Percentiles rank a stretch among this genome's conserved stretches.
Conservation (phyloP, 2,888 invertebrate species). For the Xylota sylvarum region DNA sequence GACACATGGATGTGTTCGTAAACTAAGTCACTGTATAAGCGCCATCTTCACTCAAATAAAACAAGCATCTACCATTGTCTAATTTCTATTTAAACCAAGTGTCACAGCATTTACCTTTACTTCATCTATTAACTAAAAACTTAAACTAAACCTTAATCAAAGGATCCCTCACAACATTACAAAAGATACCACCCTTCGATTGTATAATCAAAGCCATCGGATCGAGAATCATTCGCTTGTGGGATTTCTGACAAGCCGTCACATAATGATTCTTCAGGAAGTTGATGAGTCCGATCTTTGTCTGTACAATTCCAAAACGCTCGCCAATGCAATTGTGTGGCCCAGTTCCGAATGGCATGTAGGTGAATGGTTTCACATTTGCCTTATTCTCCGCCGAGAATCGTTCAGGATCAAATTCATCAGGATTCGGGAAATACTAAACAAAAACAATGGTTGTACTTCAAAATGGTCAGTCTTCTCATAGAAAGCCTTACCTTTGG, state of each 20-base stretch:
- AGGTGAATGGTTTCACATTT: conserved; percentile 79
- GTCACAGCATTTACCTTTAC: background rate
- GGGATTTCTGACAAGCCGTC: conserved; percentile 78
- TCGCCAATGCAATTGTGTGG: conserved; percentile 84
- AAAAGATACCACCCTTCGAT: conserved; percentile 79
- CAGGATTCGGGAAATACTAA: conserved; percentile 82
- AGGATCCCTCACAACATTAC: conserved; percentile 81
- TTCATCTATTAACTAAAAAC: background rate
- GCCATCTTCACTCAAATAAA: no score
- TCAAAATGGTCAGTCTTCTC: background rate
- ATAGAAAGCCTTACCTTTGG: conserved; percentile 80
- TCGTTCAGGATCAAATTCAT: conserved; percentile 83
- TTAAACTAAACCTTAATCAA: conserved; percentile 38
- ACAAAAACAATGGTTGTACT: conserved; percentile 3
- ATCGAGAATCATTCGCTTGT: conserved; percentile 80
- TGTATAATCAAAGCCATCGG: conserved; percentile 81
- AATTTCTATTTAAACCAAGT: background rate
- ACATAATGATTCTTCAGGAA: conserved; percentile 83
- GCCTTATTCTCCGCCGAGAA: conserved; percentile 81
- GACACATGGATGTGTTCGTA: no score
- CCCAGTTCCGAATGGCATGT: conserved; percentile 83
- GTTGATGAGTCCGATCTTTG: conserved; percentile 82
- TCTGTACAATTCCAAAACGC: conserved; percentile 82
- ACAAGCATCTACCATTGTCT: no score
- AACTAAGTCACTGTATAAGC: no score